Evolutionary conservation across 2,888 invertebrate genomes (phyloP), one percentile per base, ranked within the genome.

Genomic region (Drosophila rubida): DNA sequence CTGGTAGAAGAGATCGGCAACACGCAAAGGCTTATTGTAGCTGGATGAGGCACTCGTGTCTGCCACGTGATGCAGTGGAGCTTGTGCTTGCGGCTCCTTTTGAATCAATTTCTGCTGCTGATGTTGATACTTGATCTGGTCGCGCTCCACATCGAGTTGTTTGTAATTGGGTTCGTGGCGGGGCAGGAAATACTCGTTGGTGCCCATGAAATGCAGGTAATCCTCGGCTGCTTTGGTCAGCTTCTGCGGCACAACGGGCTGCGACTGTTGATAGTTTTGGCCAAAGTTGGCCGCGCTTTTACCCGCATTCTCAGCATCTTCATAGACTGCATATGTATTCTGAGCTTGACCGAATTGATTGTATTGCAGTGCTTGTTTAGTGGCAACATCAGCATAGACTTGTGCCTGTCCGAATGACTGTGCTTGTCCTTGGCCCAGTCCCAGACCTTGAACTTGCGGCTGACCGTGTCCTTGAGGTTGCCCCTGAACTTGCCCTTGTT

Each of bases 131-230:
- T 54, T 74, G 0, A 64, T 25, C 22, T 80, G 73, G 64, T 89
- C 88, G 2, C 75, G 78, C 9, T 88, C 87, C 13, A 71, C 75
- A 57, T 91, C 91, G 25, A 89, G 44, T 41, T 80, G 75, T 35
- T 83, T 89, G 59, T 90, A 91, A 64, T 91, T 90, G 13, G 91
- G 91, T 39, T 91, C 89, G 13, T 75, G 79, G 50, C 88, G 89
- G 2, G 91, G 91, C 63, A 91, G 53, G 59, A 91, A 91, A 61
- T 91, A 91, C 9, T 90, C 90, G 35, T 89, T 90, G 22, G 88
- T 89, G 66, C 89, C 87, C 91, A 91, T 91, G 54, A 91, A 91
- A 37, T 89, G 83, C 32, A 91, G 72, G 71, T 91, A 91, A 30
- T 89, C 87, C 64, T 90, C 88, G 0, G 91, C 91, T 50, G 91